These are phyloP conservation scores for Clivina fossor DNA, from an alignment of 2,888 invertebrate species.

Conservation along the genomic window DNA sequence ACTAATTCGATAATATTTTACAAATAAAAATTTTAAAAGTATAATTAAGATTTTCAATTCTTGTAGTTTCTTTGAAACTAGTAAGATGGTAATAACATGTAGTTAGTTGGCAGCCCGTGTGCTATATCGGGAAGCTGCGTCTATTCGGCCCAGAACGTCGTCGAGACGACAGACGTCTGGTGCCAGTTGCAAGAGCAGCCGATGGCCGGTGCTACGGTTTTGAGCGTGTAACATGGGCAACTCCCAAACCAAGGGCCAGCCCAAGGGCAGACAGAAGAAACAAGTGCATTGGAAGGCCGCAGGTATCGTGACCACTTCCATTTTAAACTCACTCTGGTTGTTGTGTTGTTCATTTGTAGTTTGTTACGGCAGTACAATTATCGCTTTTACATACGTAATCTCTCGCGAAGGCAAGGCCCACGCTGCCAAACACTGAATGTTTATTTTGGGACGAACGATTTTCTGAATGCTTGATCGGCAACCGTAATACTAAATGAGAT, in stretches of 20 bases:
- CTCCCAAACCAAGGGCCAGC: slow-evolving; percentile 62
- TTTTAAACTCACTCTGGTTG: too few species aligned
- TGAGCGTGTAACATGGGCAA: slow-evolving; percentile 61
- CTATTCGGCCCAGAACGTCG: slow-evolving; percentile 1
- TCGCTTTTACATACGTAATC: too few species aligned
- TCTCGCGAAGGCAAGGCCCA: too few species aligned
- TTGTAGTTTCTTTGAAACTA: too few species aligned
- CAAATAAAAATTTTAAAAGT: too few species aligned
- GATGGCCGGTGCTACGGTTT: slow-evolving; percentile 21
- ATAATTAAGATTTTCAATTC: too few species aligned
- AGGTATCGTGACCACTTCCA: too few species aligned
- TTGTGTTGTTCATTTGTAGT: too few species aligned
- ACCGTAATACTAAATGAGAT: too few species aligned
- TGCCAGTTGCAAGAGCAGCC: slow-evolving; percentile 3
- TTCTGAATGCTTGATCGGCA: not conserved
- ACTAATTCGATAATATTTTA: too few species aligned
- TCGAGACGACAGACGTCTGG: not conserved
- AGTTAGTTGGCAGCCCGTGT: slow-evolving; percentile 22
- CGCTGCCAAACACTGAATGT: slow-evolving; percentile 14
- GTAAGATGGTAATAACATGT: not conserved
- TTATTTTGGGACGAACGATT: slow-evolving; percentile 9
- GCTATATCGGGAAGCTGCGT: slow-evolving; percentile 20
- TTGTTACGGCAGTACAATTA: too few species aligned
- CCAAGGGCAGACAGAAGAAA: slow-evolving; percentile 65
- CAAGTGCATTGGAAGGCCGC: slow-evolving; percentile 84